Base-by-base conservation (phyloP, 2,797 vertebrate species). In the Falco peregrinus region DNA sequence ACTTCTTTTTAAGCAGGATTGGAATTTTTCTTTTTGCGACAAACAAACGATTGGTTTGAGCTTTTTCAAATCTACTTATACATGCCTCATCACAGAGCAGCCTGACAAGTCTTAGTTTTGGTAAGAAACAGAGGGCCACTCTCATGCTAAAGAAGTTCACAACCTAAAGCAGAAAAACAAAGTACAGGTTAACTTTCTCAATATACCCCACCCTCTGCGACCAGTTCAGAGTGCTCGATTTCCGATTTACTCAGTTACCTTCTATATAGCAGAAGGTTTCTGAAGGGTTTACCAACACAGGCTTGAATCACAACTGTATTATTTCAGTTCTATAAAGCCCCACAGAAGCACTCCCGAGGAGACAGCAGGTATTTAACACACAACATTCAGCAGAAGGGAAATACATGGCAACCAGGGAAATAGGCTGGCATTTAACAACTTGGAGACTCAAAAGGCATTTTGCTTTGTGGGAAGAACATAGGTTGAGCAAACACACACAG, bases 321-420 rank as follows among this genome's bases (percentile, higher is more conserved):
- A 70, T 57, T 82, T 80, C 31, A 67, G 41, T 76, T 78, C 65
- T 65, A 31, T 29, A 63, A 86, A 90, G 50, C 48, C 56, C n/a
- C 43, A 45, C 24, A 68, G 78, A 90, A 90, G 31, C 31, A 29
- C 6, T 77, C n/a, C 65, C 45, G 47, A 83, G 41, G 37, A 78
- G 53, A 73, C 37, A 85, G 81, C 54, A 91, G 61, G 69, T 84
- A 85, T 69, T 87, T 83, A 75, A 70, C 22, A 39, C 43, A 82
- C 59, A 95, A 84, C 75, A 89, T 65, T 78, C 31, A 75, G 71
- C 39, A 86, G 84, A 91, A 75, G 11, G 53, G 68, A 95, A 92
- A 79, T 71, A 68, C 12, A 61, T 1, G 4, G 54, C 67, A 84
- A 45, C 17, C 57, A 70, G 41, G 28, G n/a, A 91, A 94, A 85